Percentiles rank a stretch among this genome's conserved stretches.
These are phyloP conservation scores for Aphaenogaster ashmeadi DNA, from an alignment of 1,140 invertebrate species.

Conservation along the genomic window DNA sequence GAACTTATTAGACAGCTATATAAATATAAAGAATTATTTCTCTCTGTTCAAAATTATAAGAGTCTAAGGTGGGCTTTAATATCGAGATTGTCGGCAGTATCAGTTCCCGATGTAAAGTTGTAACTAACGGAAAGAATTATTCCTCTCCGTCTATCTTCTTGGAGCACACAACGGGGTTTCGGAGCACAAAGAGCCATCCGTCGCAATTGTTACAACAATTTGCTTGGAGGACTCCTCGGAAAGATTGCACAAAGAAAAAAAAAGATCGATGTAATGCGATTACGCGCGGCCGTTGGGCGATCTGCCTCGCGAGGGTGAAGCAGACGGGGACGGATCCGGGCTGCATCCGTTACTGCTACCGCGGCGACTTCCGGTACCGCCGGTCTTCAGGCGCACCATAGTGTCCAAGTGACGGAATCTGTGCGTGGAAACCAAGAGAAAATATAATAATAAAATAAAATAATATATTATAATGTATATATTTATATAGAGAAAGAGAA, in stretches of 20 bases:
- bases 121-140: conserved; percentile 22
- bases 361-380: conserved; percentile 85
- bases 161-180: conserved; percentile 12
- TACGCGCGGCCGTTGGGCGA: conserved; percentile 84
- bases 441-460: neutral
- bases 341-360: conserved; percentile 85
- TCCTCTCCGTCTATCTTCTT: conserved; percentile 9
- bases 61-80: conserved; percentile 40
- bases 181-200: neutral
- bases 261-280: conserved; percentile 36
- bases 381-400: conserved; percentile 91
- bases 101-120: conserved; percentile 29
- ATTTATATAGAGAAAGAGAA: neutral
- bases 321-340: conserved; percentile 89
- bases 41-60: neutral
- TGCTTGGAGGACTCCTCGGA: conserved; percentile 3
- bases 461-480: neutral
- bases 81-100: conserved; percentile 58
- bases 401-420: conserved; percentile 94
- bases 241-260: conserved; percentile 36
- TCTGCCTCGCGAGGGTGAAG: conserved; percentile 87
- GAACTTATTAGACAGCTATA: conserved; percentile 4
- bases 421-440: conserved; percentile 7
- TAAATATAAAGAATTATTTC: conserved; percentile 25
- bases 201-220: neutral